phyloP scores from a whole-genome alignment of 2,797 vertebrate species.

The Ctenochaetus hawaiiensis region DNA sequence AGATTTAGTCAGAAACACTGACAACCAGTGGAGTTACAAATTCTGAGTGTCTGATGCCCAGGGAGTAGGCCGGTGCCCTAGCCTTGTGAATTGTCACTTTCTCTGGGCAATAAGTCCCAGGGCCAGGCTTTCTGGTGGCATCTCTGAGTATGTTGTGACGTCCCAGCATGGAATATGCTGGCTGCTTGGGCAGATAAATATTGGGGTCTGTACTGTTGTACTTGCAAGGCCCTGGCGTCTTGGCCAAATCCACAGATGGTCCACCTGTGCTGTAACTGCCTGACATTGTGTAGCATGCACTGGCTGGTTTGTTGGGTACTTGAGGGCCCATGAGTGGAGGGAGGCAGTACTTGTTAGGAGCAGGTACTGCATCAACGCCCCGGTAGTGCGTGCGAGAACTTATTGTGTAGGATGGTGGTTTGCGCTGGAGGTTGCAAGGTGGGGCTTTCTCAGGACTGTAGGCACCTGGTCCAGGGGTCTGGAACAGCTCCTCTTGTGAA shows the following conservation, averaged over 20 bases:
- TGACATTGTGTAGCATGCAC: slow-evolving; percentile 86
- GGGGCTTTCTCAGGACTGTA: slow-evolving; percentile 89
- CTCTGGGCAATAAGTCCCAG: slow-evolving; percentile 89
- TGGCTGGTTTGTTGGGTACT: slow-evolving; percentile 85
- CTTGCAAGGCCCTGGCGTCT: slow-evolving; percentile 87
- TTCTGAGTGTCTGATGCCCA: slow-evolving; percentile 88
- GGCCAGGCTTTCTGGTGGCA: slow-evolving; percentile 82
- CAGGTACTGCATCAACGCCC: slow-evolving; percentile 80
- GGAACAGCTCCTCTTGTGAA: slow-evolving; percentile 71
- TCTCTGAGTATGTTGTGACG: slow-evolving; percentile 74
- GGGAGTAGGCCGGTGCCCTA: slow-evolving; percentile 86
- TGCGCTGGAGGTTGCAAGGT: slow-evolving; percentile 79
- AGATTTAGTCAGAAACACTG: slow-evolving; percentile 75
- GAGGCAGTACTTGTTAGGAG: slow-evolving; percentile 90
- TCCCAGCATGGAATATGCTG: slow-evolving; percentile 90
- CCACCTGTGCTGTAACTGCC: slow-evolving; percentile 75
- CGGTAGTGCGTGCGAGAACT: slow-evolving; percentile 84
- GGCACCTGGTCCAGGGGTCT: slow-evolving; percentile 88
- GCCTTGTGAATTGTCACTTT: slow-evolving; percentile 84
- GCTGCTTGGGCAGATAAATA: slow-evolving; percentile 84
- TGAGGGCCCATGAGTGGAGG: slow-evolving; percentile 88
- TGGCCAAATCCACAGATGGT: slow-evolving; percentile 84
- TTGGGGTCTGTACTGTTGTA: slow-evolving; percentile 88
- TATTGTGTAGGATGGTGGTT: slow-evolving; percentile 88
- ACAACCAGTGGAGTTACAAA: slow-evolving; percentile 82